These are phyloP conservation scores for Furcifer pardalis DNA, from an alignment of 2,797 vertebrate genomes.

Conservation along the genomic window DNA sequence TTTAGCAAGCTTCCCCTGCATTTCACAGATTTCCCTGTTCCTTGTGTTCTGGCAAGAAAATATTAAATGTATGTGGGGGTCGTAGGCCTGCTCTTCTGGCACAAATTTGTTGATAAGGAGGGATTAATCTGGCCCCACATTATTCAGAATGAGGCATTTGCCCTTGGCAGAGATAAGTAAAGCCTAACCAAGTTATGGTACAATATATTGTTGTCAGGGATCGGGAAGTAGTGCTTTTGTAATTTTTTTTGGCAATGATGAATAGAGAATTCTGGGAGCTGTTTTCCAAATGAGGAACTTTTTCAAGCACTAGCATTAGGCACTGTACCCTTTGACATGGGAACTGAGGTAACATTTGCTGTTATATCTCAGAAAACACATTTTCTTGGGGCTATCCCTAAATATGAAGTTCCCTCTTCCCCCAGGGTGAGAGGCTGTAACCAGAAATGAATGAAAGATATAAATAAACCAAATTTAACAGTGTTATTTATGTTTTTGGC, in stretches of 20 bases:
- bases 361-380: background rate
- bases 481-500: too few relatives aligned
- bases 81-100: background rate
- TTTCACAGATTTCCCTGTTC: slow-evolving; percentile 40
- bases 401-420: background rate
- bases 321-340: background rate
- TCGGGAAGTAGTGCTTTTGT: background rate
- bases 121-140: too few relatives aligned
- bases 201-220: background rate
- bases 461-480: too few relatives aligned
- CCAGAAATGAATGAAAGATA: too few relatives aligned
- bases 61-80: background rate
- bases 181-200: too few relatives aligned
- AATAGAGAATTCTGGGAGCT: too few relatives aligned
- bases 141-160: background rate
- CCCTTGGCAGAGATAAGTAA: background rate
- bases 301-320: background rate
- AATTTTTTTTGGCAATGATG: background rate
- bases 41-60: slow-evolving; percentile 13
- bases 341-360: background rate
- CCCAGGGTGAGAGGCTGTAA: too few relatives aligned
- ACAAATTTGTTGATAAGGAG: too few relatives aligned
- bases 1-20: background rate
- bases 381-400: background rate
- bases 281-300: too few relatives aligned